These are phyloP conservation scores for Stegophylla sp. DNA, from an alignment of 2,888 invertebrate genomes.

Conservation along the genomic window DNA sequence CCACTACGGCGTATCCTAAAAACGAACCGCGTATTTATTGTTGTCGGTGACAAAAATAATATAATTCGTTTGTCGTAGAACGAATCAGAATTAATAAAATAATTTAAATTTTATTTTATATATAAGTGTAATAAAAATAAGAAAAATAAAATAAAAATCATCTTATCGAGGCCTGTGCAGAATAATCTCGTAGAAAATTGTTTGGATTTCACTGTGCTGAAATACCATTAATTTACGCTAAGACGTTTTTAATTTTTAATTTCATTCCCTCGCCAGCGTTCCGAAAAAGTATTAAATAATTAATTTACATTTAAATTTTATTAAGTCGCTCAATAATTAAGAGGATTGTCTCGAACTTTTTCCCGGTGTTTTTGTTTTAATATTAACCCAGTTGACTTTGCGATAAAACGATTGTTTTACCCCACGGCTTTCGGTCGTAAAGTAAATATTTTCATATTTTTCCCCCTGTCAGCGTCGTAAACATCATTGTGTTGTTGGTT, in stretches of 20 bases:
- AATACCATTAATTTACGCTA: constrained; percentile 13
- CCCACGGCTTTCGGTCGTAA: constrained; percentile 7
- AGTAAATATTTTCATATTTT: constrained; percentile 28
- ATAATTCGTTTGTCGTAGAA: no score
- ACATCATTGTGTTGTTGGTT: no score
- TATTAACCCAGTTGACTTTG: constrained; percentile 44
- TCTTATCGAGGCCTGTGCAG: no score
- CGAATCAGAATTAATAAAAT: no score
- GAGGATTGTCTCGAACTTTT: constrained; percentile 49
- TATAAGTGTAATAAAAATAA: no score
- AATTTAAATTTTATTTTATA: no score
- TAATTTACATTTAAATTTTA: constrained; percentile 52
- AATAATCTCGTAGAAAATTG: background rate
- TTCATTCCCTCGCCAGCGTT: constrained; percentile 20
- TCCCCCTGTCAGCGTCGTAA: no score
- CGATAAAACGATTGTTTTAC: constrained; percentile 49
- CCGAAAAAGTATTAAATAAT: constrained; percentile 41
- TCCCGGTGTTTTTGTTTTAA: constrained; percentile 39
- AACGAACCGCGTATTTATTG: no score
- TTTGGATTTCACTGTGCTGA: constrained; percentile 6
- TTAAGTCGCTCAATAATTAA: constrained; percentile 49
- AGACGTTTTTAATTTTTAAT: constrained; percentile 35
- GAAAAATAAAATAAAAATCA: no score
- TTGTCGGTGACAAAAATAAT: no score
- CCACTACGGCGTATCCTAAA: no score